Percentiles rank a stretch among this genome's conserved stretches.
Evolutionary conservation across 2,113 vertebrate species (phyloP).

Genomic region (Pseudorectes ferrugineus): DNA sequence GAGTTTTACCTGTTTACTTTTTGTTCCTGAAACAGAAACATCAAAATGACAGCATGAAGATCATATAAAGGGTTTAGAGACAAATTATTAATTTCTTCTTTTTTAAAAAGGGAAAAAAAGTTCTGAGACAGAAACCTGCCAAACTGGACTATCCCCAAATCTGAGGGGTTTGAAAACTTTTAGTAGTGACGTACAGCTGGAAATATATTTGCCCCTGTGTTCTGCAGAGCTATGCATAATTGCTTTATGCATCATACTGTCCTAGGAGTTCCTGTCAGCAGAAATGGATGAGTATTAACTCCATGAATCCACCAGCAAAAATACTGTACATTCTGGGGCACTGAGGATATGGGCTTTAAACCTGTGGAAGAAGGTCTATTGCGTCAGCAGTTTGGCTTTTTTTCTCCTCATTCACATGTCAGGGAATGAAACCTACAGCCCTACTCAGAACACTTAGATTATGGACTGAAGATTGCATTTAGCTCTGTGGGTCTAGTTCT

Average conservation of each 20-base stretch:
- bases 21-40: conserved; percentile 48
- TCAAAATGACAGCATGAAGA: neutral
- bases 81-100: neutral
- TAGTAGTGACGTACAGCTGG: neutral
- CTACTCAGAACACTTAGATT: neutral
- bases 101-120: neutral
- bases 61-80: neutral
- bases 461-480: neutral
- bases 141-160: neutral
- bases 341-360: neutral
- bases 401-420: neutral
- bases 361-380: neutral
- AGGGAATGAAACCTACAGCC: neutral
- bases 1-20: conserved; percentile 57
- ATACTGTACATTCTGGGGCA: neutral
- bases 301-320: neutral
- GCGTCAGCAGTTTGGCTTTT: neutral
- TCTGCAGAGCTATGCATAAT: neutral
- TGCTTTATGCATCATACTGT: neutral
- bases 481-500: neutral
- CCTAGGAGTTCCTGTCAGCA: neutral
- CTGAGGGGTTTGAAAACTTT: neutral
- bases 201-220: neutral
- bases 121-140: neutral
- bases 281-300: neutral